Evolutionary conservation across 2,888 invertebrate genomes (phyloP), one percentile per base, ranked within the genome.

Genomic region (Nowickia ferox): DNA sequence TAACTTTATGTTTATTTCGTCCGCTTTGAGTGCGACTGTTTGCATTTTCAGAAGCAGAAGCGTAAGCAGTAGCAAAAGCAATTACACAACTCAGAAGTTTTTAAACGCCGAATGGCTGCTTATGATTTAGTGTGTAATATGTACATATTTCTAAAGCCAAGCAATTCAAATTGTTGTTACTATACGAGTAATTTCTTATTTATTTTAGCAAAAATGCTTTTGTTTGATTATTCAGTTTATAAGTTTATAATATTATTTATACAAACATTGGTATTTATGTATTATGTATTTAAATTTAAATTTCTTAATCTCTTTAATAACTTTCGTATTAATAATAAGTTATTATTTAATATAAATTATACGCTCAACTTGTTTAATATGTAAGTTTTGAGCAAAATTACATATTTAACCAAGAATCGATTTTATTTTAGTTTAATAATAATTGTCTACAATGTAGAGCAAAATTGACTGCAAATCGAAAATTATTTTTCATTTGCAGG

Each of bases 361-460:
- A 44, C 9, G 9, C 2, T 17, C 61, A 30, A 78, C 17, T 63
- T 71, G 30, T 63, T 78, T 61, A n/a, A n/a, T n/a, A 38, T 22
- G 63, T 59, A 78, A 78, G 30, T 71, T 63, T 71, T 69, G 44
- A 71, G 61, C 61, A 30, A 44, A 61, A 63, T 61, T 53, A 6
- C 2, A 13, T 51, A 38, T 68, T 51, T 48, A 17, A 13, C 59
- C 22, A 42, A 51, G 10, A 66, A 46, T 53, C 66, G 44, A 65
- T 65, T 44, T 44, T 1, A 42, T 30, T 44, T 57, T 48, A 13
- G 9, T n/a, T 57, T 10, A 77, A 57, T 5, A 10, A 19, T 57
- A 44, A 9, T 15, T n/a, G 1, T 17, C 1, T 38, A 57, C 42
- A 75, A 9, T 53, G n/a, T 8, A 53, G 17, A 10, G 6, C 13